A percentile compares a stretch with the other conserved stretches of the same genome.
These are phyloP conservation scores for Litocranius walleri DNA, from an alignment of 2,113 vertebrate species.

Conservation along the genomic window DNA sequence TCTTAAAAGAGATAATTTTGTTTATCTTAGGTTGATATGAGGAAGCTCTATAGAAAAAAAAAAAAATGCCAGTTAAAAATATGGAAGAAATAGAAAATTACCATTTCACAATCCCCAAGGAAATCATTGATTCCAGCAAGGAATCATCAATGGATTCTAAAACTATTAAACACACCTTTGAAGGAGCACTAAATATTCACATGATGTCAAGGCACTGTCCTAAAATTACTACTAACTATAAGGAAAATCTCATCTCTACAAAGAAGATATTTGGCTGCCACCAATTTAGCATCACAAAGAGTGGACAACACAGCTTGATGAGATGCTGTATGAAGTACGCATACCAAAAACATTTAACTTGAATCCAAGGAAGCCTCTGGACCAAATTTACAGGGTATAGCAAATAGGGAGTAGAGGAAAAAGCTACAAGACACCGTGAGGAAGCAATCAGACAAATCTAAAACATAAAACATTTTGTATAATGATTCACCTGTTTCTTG, in stretches of 20 bases:
- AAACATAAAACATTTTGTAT: background rate
- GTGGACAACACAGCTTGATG: background rate
- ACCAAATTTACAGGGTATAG: background rate
- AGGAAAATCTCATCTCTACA: background rate
- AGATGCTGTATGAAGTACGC: background rate
- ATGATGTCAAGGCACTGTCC: background rate
- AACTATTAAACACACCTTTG: background rate
- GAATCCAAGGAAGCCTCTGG: background rate
- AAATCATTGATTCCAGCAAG: background rate
- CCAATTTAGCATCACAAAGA: background rate
- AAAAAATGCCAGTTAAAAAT: background rate
- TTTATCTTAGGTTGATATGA: background rate
- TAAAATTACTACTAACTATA: background rate
- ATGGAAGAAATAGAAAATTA: background rate
- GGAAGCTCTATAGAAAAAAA: background rate
- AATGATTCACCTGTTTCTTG: background rate
- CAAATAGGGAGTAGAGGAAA: background rate
- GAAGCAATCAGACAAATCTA: conserved; percentile 30
- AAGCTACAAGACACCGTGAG: background rate
- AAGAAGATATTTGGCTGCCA: background rate
- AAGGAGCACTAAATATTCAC: background rate
- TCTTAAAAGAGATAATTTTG: background rate
- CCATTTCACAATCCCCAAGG: background rate
- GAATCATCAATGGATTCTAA: background rate
- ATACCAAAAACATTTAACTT: background rate